Evolutionary conservation across 2,888 invertebrate species (phyloP).

Genomic region (Disparrhopalites patrizii): DNA sequence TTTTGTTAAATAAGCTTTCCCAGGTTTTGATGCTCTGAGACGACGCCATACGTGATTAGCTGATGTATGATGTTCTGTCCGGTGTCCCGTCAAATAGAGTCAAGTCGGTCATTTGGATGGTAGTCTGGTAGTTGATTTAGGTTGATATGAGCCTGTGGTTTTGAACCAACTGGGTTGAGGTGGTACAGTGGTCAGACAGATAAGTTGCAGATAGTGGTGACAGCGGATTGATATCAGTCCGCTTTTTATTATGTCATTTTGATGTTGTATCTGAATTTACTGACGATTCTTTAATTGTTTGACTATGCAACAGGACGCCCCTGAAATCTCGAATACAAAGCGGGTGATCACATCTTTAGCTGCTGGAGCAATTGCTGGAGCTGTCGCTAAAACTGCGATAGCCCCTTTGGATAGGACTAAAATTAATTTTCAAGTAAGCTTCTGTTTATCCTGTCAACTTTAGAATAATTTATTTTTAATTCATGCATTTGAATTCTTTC

Average conservation of each 20-base stretch:
- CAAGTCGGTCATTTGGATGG: too few species aligned
- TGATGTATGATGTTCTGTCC: too few species aligned
- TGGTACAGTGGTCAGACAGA: background rate
- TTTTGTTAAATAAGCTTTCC: too few species aligned
- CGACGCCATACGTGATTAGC: too few species aligned
- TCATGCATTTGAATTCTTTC: too few species aligned
- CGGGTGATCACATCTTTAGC: constrained; percentile 74
- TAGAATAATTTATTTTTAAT: too few species aligned
- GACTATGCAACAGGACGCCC: background rate
- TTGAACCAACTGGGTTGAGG: too few species aligned
- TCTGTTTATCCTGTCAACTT: too few species aligned
- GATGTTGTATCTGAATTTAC: background rate
- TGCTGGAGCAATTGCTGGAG: constrained; percentile 89
- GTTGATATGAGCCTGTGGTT: too few species aligned
- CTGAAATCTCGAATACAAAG: constrained; percentile 56
- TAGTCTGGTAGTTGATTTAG: too few species aligned
- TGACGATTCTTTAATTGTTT: background rate
- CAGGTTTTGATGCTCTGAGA: too few species aligned
- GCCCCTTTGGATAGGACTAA: constrained; percentile 97
- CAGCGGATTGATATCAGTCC: background rate
- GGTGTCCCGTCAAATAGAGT: too few species aligned
- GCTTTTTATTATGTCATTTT: background rate
- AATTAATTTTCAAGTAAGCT: constrained; percentile 91
- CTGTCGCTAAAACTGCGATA: constrained; percentile 68
- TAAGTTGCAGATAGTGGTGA: background rate